phyloP scores from a whole-genome alignment of 2,797 vertebrate species.

The Euthynnus affinis region DNA sequence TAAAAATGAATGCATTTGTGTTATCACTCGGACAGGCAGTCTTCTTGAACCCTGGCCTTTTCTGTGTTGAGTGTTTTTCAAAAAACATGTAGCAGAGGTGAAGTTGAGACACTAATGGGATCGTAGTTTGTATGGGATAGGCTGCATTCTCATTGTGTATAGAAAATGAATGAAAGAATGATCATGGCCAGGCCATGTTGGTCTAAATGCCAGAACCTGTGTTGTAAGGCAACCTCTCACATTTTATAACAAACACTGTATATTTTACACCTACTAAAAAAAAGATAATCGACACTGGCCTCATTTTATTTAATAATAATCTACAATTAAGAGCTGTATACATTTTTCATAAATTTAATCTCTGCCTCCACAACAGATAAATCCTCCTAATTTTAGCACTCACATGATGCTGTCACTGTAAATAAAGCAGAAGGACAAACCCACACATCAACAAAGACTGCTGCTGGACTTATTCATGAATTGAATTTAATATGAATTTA shows the following conservation, averaged over 20 bases:
- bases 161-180: background rate
- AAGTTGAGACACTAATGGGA: too few relatives aligned
- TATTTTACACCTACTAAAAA: too few relatives aligned
- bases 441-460: background rate
- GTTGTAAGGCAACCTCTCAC: too few relatives aligned
- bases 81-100: too few relatives aligned
- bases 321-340: background rate
- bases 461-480: background rate
- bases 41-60: too few relatives aligned
- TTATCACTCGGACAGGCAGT: background rate
- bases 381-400: background rate
- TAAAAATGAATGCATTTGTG: background rate
- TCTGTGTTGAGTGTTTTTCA: too few relatives aligned
- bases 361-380: background rate
- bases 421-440: slow-evolving; percentile 11
- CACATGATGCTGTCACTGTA: background rate
- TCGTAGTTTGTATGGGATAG: background rate
- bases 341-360: background rate
- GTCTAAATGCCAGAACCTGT: too few relatives aligned
- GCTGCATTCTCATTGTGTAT: background rate
- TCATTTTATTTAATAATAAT: background rate
- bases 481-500: background rate
- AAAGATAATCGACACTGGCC: background rate
- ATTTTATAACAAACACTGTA: too few relatives aligned
- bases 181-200: too few relatives aligned